Base-by-base conservation (phyloP, 1,140 invertebrate genomes). In the Zaprionus davidi region DNA sequence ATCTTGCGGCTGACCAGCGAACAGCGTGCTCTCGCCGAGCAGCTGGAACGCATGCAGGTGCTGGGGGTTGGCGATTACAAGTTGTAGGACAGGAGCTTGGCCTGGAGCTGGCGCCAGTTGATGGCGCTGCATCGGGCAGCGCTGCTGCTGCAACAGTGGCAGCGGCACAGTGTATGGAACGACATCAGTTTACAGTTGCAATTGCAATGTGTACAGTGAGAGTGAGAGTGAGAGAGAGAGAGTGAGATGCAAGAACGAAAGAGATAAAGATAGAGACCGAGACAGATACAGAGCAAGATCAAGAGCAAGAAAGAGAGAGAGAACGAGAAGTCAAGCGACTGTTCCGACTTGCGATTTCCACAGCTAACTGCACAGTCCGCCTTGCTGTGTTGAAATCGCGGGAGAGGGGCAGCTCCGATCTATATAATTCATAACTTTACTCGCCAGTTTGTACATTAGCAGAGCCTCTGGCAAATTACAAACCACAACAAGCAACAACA, bases 1-100 rank as follows among this genome's bases (percentile, higher is more conserved):
- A 96, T 97, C 3, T 95, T 95, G 95, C 93, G 93, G 34, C 92
- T 94, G 17, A 94, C 94, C 58, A 94, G 94, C 85, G 94, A 95
- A 75, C 94, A 95, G 77, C 94, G 94, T 46, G 93, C 93, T 76
- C 92, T 95, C 15, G 94, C 94, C 63, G 94, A 94, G 85, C 94
- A 94, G 84, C 46, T 93, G 56, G 92, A 93, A 44, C 78, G 81
- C 20, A 87, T 92, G 83, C 82, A 83, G 24, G 44, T 83, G 44
- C 57, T 78, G 15, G 63, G 76, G 3, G 53, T 36, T 28, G 56
- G 44, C 6, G 41, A 56, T 68, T 17, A 75, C 17, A 87, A 87
- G 34, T 79, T 87, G 81, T 87, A 88, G 84, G 84, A 90, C 85
- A 88, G 84, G 84, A 81, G 64, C 57, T 51, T 88, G 69, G 85